Conservation (phyloP, 2,888 invertebrate genomes). For the Parnassius smintheus region DNA sequence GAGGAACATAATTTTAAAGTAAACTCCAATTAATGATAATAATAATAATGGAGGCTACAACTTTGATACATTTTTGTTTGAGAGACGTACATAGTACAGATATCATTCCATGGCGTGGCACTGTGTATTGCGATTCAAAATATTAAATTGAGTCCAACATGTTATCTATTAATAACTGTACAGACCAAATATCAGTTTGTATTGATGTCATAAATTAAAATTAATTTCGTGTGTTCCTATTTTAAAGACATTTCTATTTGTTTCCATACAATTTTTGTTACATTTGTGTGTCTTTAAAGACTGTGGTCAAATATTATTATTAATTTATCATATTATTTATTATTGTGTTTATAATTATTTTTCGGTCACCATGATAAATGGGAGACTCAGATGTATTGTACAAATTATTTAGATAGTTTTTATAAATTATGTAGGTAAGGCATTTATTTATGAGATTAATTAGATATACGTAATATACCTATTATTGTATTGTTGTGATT, state of each 20-base stretch:
- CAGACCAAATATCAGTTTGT: conserved; percentile 59
- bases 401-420: conserved; percentile 73
- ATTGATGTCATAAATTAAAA: conserved; percentile 46
- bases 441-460: conserved; percentile 79
- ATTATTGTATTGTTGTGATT: conserved; percentile 73
- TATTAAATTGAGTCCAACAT: conserved; percentile 37
- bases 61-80: conserved; percentile 49
- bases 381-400: conserved; percentile 71
- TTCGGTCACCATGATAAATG: conserved; percentile 62
- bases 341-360: conserved; percentile 64
- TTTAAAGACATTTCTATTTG: conserved; percentile 62
- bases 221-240: conserved; percentile 69
- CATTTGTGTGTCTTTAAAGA: conserved; percentile 67
- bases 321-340: conserved; percentile 78
- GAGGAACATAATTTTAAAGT: conserved; percentile 57
- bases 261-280: conserved; percentile 55
- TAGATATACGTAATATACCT: conserved; percentile 62
- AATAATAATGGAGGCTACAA: conserved; percentile 67
- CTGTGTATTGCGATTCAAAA: conserved; percentile 41
- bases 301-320: conserved; percentile 71
- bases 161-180: conserved; percentile 45
- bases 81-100: conserved; percentile 42
- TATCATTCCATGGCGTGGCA: conserved; percentile 59
- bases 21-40: conserved; percentile 45
- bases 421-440: conserved; percentile 54